phyloP scores from a whole-genome alignment of 2,113 vertebrate genomes.

The Trematocara zebra region DNA sequence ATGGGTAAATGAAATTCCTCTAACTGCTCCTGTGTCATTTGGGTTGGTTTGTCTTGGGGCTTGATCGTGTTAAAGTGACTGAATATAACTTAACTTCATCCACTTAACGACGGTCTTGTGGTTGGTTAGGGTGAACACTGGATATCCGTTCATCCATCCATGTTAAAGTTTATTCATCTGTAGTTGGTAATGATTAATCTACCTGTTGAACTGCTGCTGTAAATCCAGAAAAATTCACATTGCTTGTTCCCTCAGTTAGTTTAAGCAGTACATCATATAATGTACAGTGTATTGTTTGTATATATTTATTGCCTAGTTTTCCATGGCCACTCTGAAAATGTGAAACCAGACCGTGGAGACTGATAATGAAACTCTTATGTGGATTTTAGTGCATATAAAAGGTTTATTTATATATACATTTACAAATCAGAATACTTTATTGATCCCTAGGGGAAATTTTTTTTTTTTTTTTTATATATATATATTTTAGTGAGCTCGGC shows the following conservation, averaged over 20 bases:
- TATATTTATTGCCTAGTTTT: neutral
- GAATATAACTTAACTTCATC: neutral
- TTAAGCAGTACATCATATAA: neutral
- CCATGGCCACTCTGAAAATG: neutral
- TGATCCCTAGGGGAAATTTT: no score
- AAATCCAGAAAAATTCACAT: neutral
- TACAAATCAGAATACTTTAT: neutral
- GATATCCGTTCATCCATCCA: neutral
- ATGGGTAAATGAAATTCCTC: slow-evolving; percentile 10
- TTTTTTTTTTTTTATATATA: no score
- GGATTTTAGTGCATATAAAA: neutral
- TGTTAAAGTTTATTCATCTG: neutral
- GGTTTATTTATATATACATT: neutral
- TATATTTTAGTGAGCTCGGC: no score
- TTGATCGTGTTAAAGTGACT: neutral
- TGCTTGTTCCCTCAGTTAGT: neutral
- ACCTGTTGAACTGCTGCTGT: neutral
- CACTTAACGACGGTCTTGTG: neutral
- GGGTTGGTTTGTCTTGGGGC: neutral
- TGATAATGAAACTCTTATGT: neutral
- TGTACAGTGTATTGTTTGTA: neutral
- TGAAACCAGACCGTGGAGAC: neutral
- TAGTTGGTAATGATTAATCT: neutral
- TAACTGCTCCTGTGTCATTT: neutral
- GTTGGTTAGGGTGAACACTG: neutral